A percentile compares a stretch with the other conserved stretches of the same genome.
Conservation (phyloP, 1,140 invertebrate species). For the Danaus plexippus region DNA sequence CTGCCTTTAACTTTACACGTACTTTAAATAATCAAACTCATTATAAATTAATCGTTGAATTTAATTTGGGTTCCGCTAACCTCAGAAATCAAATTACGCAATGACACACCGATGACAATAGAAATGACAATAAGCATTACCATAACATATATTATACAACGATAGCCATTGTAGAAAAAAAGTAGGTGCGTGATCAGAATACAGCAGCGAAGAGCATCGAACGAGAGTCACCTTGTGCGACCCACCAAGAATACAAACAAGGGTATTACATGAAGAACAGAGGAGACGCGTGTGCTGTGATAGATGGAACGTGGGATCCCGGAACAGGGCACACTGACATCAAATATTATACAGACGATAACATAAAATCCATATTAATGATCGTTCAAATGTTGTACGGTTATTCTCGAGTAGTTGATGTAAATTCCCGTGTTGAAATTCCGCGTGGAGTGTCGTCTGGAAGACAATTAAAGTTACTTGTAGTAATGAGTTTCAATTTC, state of each 20-base stretch:
- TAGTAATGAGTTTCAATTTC: too few relatives aligned
- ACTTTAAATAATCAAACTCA: neutral
- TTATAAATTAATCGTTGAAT: neutral
- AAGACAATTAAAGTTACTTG: neutral
- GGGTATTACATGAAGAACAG: slow-evolving; percentile 19
- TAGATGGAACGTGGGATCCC: slow-evolving; percentile 26
- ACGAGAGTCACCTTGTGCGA: slow-evolving; percentile 52
- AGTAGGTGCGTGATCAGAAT: slow-evolving; percentile 41
- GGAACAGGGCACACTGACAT: neutral
- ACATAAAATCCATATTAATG: neutral
- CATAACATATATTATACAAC: slow-evolving; percentile 51
- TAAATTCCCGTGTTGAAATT: neutral
- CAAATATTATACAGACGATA: too few relatives aligned
- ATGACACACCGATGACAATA: slow-evolving; percentile 41
- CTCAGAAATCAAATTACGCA: slow-evolving; percentile 35
- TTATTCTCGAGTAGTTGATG: neutral
- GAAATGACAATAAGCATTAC: slow-evolving; percentile 41
- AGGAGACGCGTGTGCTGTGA: slow-evolving; percentile 18
- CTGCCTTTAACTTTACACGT: too few relatives aligned
- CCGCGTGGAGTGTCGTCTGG: neutral
- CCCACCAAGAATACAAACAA: slow-evolving; percentile 45
- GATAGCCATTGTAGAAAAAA: slow-evolving; percentile 49
- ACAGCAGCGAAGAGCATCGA: slow-evolving; percentile 39
- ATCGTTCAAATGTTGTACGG: slow-evolving; percentile 1
- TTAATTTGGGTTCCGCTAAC: slow-evolving; percentile 5